A percentile compares a stretch with the other conserved stretches of the same genome.
phyloP scores from a whole-genome alignment of 1,140 invertebrate species.

The Lordiphosa stackelbergi region DNA sequence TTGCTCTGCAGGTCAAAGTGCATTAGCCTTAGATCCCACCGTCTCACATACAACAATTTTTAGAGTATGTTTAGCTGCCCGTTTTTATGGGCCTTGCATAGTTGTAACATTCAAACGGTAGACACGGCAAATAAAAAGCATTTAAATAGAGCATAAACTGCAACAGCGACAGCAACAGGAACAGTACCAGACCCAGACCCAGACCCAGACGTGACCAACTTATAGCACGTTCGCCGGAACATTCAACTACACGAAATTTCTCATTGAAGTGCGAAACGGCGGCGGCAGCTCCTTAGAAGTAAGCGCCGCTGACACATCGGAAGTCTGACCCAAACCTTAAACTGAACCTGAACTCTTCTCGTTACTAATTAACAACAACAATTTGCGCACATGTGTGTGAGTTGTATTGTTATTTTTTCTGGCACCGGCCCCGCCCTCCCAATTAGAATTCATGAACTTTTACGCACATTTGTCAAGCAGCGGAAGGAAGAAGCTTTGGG shows the following conservation, averaged over 20 bases:
- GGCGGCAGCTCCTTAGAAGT: slow-evolving; percentile 46
- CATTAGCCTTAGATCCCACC: slow-evolving; percentile 65
- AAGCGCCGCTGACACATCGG: slow-evolving; percentile 42
- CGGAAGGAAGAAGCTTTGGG: neutral
- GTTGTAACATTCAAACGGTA: slow-evolving; percentile 51
- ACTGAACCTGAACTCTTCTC: neutral
- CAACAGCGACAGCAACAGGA: slow-evolving; percentile 24
- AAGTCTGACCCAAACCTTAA: slow-evolving; percentile 12
- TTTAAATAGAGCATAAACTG: slow-evolving; percentile 69
- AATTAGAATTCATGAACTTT: slow-evolving; percentile 60
- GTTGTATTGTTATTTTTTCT: slow-evolving; percentile 9
- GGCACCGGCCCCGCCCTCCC: slow-evolving; percentile 19
- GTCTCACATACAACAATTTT: slow-evolving; percentile 19
- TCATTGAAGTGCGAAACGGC: slow-evolving; percentile 62
- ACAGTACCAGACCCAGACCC: slow-evolving; percentile 40
- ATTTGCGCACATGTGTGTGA: slow-evolving; percentile 27
- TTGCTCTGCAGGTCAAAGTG: slow-evolving; percentile 45
- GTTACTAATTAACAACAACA: slow-evolving; percentile 59
- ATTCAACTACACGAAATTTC: slow-evolving; percentile 58
- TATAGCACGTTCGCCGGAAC: slow-evolving; percentile 39
- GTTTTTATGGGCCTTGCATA: slow-evolving; percentile 49
- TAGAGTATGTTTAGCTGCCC: slow-evolving; percentile 45
- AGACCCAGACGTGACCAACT: slow-evolving; percentile 61
- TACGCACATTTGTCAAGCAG: slow-evolving; percentile 69
- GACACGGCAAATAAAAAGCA: slow-evolving; percentile 66